These are phyloP conservation scores for Agrochola litura DNA, from an alignment of 2,888 invertebrate species.

Conservation along the genomic window DNA sequence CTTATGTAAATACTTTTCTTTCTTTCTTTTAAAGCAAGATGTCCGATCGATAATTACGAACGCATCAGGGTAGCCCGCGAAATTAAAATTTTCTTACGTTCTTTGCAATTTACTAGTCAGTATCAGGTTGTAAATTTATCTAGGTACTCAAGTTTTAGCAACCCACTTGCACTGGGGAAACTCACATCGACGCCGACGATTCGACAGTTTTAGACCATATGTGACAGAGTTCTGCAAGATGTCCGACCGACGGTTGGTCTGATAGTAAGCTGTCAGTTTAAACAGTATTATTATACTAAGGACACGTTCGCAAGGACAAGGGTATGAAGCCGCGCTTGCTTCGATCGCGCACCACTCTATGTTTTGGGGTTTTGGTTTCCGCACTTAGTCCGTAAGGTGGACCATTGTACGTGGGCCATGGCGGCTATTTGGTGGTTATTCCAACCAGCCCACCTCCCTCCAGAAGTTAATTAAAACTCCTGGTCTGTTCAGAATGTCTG, in stretches of 20 bases:
- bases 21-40: neutral
- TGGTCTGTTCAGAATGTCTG: too few relatives aligned
- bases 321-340: neutral
- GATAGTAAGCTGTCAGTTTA: neutral
- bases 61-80: too few relatives aligned
- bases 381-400: too few relatives aligned
- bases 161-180: neutral
- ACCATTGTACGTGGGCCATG: too few relatives aligned
- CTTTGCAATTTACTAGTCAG: too few relatives aligned
- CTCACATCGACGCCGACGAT: slow-evolving; percentile 12
- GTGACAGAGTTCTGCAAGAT: slow-evolving; percentile 11
- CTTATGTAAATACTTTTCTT: neutral
- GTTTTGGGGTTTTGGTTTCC: too few relatives aligned
- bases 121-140: too few relatives aligned
- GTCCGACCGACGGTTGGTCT: neutral
- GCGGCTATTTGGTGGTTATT: too few relatives aligned
- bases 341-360: neutral
- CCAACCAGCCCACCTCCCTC: too few relatives aligned
- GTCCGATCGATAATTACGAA: neutral
- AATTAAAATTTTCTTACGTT: too few relatives aligned
- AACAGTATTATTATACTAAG: too few relatives aligned
- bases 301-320: neutral
- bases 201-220: slow-evolving; percentile 19
- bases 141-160: neutral
- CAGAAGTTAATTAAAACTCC: too few relatives aligned